Conservation (phyloP, 92 coral and sea anemone genomes). For the Paramuricea clavata region DNA sequence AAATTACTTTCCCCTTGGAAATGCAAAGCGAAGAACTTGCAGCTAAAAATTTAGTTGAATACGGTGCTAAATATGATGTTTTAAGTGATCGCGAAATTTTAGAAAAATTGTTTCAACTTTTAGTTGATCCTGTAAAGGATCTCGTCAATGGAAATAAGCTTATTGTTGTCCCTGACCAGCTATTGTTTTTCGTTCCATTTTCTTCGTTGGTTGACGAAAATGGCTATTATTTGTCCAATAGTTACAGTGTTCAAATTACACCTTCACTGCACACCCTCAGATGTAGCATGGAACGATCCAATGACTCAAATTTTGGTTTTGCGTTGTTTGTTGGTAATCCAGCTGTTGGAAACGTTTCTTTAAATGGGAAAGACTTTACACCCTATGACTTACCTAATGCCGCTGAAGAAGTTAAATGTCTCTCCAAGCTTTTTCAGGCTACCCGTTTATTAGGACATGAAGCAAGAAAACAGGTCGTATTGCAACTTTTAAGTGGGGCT, state of each 20-base stretch:
- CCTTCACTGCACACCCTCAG: constrained; percentile 47
- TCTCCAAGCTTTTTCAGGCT: background rate
- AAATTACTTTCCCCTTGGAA: too few relatives aligned
- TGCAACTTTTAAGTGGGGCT: background rate
- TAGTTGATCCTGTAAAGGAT: too few relatives aligned
- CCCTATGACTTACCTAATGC: background rate
- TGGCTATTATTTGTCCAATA: constrained; percentile 26
- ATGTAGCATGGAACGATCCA: background rate
- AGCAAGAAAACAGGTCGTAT: constrained; percentile 9
- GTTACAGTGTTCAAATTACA: constrained; percentile 44
- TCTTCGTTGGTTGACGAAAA: background rate
- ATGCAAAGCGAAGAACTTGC: too few relatives aligned
- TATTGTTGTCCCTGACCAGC: too few relatives aligned
- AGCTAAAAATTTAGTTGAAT: too few relatives aligned
- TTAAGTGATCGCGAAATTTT: too few relatives aligned
- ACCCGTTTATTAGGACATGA: background rate
- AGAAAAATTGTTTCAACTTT: too few relatives aligned
- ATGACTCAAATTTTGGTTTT: constrained; percentile 9
- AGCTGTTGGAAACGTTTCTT: constrained; percentile 27
- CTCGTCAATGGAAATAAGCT: too few relatives aligned
- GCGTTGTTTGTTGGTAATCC: constrained; percentile 61
- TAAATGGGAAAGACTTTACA: constrained; percentile 8
- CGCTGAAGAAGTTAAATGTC: background rate
- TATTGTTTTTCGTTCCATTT: too few relatives aligned
- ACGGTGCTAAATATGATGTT: too few relatives aligned